Evolutionary conservation across 2,797 vertebrate species (phyloP).

Genomic region (Galago senegalensis): DNA sequence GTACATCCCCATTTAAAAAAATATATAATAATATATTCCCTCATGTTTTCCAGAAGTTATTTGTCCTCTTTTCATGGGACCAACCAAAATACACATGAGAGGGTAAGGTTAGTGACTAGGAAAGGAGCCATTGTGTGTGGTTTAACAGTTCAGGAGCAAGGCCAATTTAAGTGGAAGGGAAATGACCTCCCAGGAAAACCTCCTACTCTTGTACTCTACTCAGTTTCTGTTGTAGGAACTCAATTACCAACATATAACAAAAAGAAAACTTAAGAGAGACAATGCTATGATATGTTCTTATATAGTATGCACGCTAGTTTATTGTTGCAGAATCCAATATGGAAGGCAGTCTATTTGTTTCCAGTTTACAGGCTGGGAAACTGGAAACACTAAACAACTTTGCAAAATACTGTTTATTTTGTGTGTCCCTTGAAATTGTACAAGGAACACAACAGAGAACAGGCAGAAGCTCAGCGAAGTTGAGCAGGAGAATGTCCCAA

Average conservation of each 20-base stretch:
- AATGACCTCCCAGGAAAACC: neutral
- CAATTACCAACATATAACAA: neutral
- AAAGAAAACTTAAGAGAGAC: neutral
- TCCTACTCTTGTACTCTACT: neutral
- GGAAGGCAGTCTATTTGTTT: neutral
- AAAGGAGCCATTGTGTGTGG: neutral
- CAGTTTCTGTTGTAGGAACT: neutral
- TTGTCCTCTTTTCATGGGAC: neutral
- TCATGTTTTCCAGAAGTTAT: conserved; percentile 1
- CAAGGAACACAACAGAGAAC: neutral
- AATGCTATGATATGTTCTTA: neutral
- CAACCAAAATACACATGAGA: neutral
- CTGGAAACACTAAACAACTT: neutral
- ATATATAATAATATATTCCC: neutral
- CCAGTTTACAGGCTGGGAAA: neutral
- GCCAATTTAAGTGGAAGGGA: neutral
- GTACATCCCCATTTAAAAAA: neutral
- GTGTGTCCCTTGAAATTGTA: neutral
- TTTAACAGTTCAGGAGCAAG: neutral
- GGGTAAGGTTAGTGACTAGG: neutral
- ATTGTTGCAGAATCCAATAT: neutral
- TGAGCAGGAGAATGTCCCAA: neutral
- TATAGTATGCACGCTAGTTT: neutral
- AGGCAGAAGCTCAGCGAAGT: neutral
- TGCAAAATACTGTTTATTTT: neutral